phyloP scores from a whole-genome alignment of 1,140 invertebrate species.

The fruit fly (Drosophila melanogaster) region DNA sequence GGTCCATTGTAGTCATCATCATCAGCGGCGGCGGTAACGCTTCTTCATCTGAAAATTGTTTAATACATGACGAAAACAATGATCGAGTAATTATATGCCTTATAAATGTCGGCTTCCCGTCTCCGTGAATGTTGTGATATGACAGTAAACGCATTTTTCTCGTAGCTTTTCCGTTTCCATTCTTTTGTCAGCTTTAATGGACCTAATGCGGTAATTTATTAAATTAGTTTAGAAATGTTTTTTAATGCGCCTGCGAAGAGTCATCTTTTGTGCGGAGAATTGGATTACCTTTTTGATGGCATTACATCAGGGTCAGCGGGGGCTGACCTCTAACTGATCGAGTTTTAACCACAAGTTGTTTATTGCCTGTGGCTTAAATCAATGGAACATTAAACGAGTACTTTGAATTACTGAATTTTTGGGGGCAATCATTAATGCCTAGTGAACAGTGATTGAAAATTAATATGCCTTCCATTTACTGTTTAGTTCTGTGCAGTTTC shows the following conservation, averaged over 20 bases:
- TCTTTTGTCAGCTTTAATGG: constrained; percentile 43
- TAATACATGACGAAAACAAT: constrained; percentile 66
- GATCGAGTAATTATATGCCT: constrained; percentile 62
- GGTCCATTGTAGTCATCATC: constrained; percentile 24
- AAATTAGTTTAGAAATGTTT: constrained; percentile 53
- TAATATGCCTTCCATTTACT: background rate
- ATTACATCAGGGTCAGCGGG: constrained; percentile 35
- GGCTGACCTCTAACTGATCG: constrained; percentile 36
- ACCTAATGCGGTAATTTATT: constrained; percentile 48
- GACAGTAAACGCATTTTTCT: constrained; percentile 37
- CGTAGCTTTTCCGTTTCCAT: constrained; percentile 28
- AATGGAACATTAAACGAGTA: background rate
- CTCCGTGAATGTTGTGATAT: constrained; percentile 8
- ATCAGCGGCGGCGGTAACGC: constrained; percentile 12
- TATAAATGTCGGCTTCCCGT: constrained; percentile 49
- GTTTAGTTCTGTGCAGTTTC: no score
- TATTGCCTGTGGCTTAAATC: constrained; percentile 23
- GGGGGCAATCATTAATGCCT: background rate
- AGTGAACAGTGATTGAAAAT: background rate
- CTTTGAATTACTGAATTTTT: background rate
- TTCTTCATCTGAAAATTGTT: constrained; percentile 50
- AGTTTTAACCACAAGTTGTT: constrained; percentile 31
- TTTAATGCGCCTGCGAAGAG: constrained; percentile 31
- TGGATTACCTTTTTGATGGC: constrained; percentile 29
- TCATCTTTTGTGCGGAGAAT: constrained; percentile 25